A percentile compares a stretch with the other conserved stretches of the same genome.
phyloP scores from a whole-genome alignment of 2,797 vertebrate species.

The Potorous gilbertii region DNA sequence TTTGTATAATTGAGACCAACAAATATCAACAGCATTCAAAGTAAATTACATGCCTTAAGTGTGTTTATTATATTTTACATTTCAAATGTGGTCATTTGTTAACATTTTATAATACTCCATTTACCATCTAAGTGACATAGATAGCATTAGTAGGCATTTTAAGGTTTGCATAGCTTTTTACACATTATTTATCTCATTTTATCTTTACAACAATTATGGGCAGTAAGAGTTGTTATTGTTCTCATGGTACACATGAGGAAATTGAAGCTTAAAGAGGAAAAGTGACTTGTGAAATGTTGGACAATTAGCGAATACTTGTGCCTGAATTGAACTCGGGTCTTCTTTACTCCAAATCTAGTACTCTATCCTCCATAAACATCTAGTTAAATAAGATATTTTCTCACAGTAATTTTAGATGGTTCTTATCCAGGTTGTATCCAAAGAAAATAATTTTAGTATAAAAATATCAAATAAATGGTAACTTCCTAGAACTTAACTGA shows the following conservation, averaged over 20 bases:
- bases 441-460: not conserved
- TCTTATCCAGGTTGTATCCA: not conserved
- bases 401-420: not conserved
- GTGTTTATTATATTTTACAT: not conserved
- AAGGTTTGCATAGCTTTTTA: not conserved
- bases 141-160: not conserved
- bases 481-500: too few relatives aligned
- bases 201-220: not conserved
- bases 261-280: not conserved
- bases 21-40: constrained; percentile 12
- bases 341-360: not conserved
- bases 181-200: not conserved
- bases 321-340: not conserved
- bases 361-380: not conserved
- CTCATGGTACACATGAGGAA: not conserved
- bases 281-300: not conserved
- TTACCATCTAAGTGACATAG: not conserved
- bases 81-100: not conserved
- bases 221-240: not conserved
- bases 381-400: too few relatives aligned
- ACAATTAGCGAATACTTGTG: not conserved
- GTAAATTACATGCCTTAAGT: constrained; percentile 10
- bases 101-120: not conserved
- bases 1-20: not conserved
- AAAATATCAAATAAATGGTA: not conserved